phyloP scores from a whole-genome alignment of 2,888 invertebrate species.

The Ophion ventricosus region DNA sequence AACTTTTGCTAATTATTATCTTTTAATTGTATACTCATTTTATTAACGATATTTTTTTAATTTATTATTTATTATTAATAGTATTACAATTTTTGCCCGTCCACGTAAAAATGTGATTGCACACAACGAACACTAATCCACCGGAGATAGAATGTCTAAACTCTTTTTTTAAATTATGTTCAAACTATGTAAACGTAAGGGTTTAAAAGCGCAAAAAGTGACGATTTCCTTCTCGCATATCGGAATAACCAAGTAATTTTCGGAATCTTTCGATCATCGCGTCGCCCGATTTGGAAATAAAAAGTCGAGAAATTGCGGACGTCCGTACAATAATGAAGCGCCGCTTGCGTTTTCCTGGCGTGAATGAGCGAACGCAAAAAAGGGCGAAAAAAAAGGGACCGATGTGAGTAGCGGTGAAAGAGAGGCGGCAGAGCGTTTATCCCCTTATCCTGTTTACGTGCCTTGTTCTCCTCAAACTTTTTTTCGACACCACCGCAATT shows the following conservation, averaged over 20 bases:
- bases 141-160: too few relatives aligned
- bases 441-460: constrained; percentile 68
- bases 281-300: background rate
- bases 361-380: constrained; percentile 11
- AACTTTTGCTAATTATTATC: too few relatives aligned
- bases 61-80: too few relatives aligned
- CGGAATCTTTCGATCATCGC: background rate
- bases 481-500: constrained; percentile 41
- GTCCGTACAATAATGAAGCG: constrained; percentile 37
- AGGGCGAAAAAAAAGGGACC: constrained; percentile 14
- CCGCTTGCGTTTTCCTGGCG: constrained; percentile 31
- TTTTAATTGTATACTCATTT: too few relatives aligned
- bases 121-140: too few relatives aligned
- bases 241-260: constrained; percentile 12
- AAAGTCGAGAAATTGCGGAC: constrained; percentile 12
- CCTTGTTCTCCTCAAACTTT: constrained; percentile 49
- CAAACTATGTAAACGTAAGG: background rate
- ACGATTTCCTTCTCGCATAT: background rate
- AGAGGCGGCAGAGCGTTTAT: constrained; percentile 55
- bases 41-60: too few relatives aligned
- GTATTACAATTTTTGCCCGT: too few relatives aligned
- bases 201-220: too few relatives aligned
- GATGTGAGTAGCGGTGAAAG: constrained; percentile 26
- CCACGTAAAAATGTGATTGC: too few relatives aligned
- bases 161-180: background rate